Percentiles rank a stretch among this genome's conserved stretches.
Evolutionary conservation across 92 coral and sea anemone species (phyloP).

Genomic region (Actinostola sp.): DNA sequence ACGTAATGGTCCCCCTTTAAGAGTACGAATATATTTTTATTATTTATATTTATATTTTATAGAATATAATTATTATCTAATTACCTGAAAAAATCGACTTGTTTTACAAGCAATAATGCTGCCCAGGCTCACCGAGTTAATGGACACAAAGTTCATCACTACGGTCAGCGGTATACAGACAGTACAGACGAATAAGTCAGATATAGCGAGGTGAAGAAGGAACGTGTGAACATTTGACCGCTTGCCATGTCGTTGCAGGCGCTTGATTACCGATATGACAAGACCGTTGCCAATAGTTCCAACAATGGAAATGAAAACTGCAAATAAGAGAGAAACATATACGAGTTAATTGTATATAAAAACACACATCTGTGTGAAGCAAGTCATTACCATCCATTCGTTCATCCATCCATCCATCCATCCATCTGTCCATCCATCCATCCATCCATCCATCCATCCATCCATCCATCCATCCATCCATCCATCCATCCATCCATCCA

Average conservation of each 20-base stretch:
- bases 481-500: too few species aligned
- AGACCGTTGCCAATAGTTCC: conserved; percentile 57
- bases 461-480: too few species aligned
- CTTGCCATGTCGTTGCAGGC: conserved; percentile 46
- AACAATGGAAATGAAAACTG: conserved; percentile 42
- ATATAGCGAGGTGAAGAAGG: conserved; percentile 54
- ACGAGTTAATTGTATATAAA: not conserved
- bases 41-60: not conserved
- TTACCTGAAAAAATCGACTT: conserved; percentile 63
- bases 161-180: conserved; percentile 71
- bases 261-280: conserved; percentile 47
- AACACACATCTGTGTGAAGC: not conserved
- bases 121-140: conserved; percentile 22
- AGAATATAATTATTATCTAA: not conserved
- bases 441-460: too few species aligned
- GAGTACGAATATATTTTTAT: too few species aligned
- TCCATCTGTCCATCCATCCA: too few species aligned
- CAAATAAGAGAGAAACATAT: not conserved
- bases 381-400: too few species aligned
- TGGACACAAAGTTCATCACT: conserved; percentile 38
- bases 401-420: too few species aligned
- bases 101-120: conserved; percentile 52
- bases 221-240: conserved; percentile 50
- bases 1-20: too few species aligned
- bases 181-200: conserved; percentile 59